Conservation (phyloP, 2,888 invertebrate species). For the Terebella lapidaria region DNA sequence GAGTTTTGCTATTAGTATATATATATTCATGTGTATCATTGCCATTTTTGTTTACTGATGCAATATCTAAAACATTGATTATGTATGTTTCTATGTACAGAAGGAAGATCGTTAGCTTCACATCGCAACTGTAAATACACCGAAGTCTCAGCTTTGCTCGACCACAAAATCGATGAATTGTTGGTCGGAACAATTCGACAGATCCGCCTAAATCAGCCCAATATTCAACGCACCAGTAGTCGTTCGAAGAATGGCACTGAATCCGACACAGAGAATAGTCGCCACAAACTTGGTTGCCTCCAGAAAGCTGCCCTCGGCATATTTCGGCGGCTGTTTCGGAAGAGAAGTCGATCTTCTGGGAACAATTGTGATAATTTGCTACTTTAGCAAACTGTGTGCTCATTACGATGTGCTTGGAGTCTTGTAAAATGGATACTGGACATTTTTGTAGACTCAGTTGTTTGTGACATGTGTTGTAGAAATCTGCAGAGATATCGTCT, state of each 20-base stretch:
- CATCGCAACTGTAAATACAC: slow-evolving; percentile 78
- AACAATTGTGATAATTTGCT: too few relatives aligned
- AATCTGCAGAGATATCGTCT: too few relatives aligned
- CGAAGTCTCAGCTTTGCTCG: slow-evolving; percentile 91
- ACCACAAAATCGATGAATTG: slow-evolving; percentile 92
- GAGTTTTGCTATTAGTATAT: too few relatives aligned
- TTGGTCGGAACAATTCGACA: slow-evolving; percentile 86
- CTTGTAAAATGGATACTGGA: too few relatives aligned
- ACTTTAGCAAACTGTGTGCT: too few relatives aligned
- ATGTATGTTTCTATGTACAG: slow-evolving; percentile 9
- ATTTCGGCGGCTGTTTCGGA: slow-evolving; percentile 10
- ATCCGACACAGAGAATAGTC: not conserved
- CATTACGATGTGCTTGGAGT: too few relatives aligned
- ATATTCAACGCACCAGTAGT: not conserved
- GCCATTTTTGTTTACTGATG: too few relatives aligned
- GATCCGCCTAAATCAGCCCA: slow-evolving; percentile 63
- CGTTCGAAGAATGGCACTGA: not conserved
- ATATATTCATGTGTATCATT: too few relatives aligned
- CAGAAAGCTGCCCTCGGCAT: slow-evolving; percentile 14
- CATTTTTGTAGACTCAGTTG: too few relatives aligned
- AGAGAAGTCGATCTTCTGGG: too few relatives aligned
- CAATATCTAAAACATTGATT: not conserved
- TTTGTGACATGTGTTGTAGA: too few relatives aligned
- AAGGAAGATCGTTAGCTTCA: slow-evolving; percentile 18
- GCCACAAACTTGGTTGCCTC: slow-evolving; percentile 8